Evolutionary conservation across 2,113 vertebrate species (phyloP).

Genomic region (Cyprinus carpio): DNA sequence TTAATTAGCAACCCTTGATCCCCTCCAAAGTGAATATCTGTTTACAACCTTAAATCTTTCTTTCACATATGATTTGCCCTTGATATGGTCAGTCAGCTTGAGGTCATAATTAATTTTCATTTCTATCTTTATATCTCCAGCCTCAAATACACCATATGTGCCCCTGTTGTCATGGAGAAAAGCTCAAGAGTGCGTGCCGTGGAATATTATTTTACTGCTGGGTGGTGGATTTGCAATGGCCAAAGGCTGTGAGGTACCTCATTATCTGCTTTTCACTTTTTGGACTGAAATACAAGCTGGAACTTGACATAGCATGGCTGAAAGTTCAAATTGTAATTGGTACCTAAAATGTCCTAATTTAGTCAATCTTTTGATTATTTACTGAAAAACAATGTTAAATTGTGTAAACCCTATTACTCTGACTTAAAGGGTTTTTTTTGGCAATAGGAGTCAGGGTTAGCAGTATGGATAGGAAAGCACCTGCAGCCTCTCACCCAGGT

Average conservation of each 20-base stretch:
- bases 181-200: conserved; percentile 88
- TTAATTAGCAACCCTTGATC: neutral
- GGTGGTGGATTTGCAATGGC: conserved; percentile 98
- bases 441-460: conserved; percentile 88
- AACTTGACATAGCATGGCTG: neutral
- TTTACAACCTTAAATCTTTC: neutral
- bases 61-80: neutral
- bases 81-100: neutral
- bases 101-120: neutral
- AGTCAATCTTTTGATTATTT: neutral
- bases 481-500: conserved; percentile 87
- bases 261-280: neutral
- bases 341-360: neutral
- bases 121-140: conserved; percentile 66
- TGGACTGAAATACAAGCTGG: neutral
- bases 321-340: neutral
- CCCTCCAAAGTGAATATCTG: neutral
- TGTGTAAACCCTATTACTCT: neutral
- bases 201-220: conserved; percentile 93
- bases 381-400: neutral
- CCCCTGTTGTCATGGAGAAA: conserved; percentile 91
- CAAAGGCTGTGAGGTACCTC: conserved; percentile 92
- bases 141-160: conserved; percentile 80
- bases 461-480: conserved; percentile 87
- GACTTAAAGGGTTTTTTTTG: neutral